phyloP scores from a whole-genome alignment of 2,888 invertebrate species.

The Lamellibrachia satsuma region DNA sequence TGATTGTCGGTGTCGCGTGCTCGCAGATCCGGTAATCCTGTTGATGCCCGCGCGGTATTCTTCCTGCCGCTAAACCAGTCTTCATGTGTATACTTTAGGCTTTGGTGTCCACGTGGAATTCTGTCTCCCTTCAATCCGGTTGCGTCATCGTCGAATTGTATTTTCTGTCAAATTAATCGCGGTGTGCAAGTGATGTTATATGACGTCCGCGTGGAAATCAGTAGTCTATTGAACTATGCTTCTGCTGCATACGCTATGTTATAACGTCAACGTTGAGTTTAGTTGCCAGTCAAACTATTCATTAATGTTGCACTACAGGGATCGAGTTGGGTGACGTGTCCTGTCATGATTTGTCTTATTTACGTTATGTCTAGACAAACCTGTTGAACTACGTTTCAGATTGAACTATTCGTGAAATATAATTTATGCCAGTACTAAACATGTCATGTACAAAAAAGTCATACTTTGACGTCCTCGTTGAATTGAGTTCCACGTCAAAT shows the following conservation, averaged over 20 bases:
- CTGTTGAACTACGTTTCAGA: no score
- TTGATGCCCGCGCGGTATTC: not conserved
- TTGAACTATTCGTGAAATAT: not conserved
- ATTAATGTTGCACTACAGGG: not conserved
- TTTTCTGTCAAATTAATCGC: conserved; percentile 9
- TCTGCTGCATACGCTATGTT: not conserved
- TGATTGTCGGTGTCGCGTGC: not conserved
- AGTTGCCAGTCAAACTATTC: not conserved
- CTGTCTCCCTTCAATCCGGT: not conserved
- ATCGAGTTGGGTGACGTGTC: no score
- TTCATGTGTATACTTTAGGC: not conserved
- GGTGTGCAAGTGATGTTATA: not conserved
- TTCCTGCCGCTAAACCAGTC: not conserved
- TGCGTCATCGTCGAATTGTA: not conserved
- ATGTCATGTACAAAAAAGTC: not conserved
- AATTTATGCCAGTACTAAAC: not conserved
- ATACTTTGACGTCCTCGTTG: not conserved
- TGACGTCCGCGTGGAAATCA: not conserved
- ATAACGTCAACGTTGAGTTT: not conserved
- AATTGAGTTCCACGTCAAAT: not conserved
- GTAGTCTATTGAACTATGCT: not conserved
- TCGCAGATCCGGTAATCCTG: not conserved
- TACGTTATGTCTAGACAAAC: no score
- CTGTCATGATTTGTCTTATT: no score
- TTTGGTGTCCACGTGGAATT: not conserved